These are phyloP conservation scores for Ciona savignyi DNA, from an alignment of 23 tunicate genomes.

Conservation along the genomic window DNA sequence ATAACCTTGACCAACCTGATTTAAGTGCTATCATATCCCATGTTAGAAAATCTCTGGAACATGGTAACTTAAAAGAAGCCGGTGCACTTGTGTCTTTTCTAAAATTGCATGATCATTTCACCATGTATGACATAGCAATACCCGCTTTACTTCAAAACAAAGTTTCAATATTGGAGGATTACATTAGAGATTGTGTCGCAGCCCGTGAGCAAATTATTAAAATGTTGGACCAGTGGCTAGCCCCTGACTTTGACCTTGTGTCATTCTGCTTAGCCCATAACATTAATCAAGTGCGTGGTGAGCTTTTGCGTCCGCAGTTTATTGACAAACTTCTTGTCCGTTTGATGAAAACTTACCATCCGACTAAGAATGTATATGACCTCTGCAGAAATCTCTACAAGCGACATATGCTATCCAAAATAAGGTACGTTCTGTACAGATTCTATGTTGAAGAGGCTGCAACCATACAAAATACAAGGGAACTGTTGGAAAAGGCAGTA, in stretches of 20 bases:
- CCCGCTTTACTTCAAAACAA: slow-evolving; percentile 65
- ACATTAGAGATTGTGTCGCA: slow-evolving; percentile 22
- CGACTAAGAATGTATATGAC: slow-evolving; percentile 4
- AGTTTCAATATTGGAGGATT: slow-evolving; percentile 40
- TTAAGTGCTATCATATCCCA: slow-evolving; percentile 18
- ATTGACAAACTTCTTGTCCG: slow-evolving; percentile 30
- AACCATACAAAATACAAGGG: slow-evolving; percentile 49
- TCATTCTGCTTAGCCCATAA: slow-evolving; percentile 21
- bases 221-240: slow-evolving; percentile 42
- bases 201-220: slow-evolving; percentile 34
- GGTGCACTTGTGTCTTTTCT: slow-evolving; percentile 32
- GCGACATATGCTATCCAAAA: slow-evolving; percentile 25
- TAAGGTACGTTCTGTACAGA: slow-evolving; percentile 47
- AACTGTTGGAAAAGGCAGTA: slow-evolving; percentile 39
- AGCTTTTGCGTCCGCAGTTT: slow-evolving; percentile 45
- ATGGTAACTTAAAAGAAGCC: slow-evolving; percentile 45
- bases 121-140: slow-evolving; percentile 47
- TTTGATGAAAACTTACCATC: slow-evolving; percentile 49
- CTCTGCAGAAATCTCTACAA: slow-evolving; percentile 60
- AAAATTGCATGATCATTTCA: slow-evolving; percentile 45
- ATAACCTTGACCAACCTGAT: slow-evolving; percentile 27
- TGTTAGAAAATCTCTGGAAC: background rate
- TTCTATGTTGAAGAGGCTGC: slow-evolving; percentile 54
- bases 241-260: slow-evolving; percentile 37
- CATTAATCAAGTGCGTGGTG: slow-evolving; percentile 17